Evolutionary conservation across 1,140 invertebrate species (phyloP).

Genomic region (Formica selysi): DNA sequence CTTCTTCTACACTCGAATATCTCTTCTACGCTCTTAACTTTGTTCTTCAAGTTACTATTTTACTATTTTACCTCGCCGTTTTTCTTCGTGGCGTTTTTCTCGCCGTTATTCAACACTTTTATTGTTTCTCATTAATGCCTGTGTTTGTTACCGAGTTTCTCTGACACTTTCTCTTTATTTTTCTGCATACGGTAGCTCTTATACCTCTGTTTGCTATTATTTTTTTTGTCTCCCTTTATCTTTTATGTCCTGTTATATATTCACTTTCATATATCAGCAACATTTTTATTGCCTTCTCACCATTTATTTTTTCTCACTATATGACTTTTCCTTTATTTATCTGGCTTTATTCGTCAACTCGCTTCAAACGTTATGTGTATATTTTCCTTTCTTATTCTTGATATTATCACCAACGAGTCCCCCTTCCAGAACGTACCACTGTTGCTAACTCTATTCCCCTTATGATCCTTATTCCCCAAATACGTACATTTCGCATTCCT

Average conservation of each 20-base stretch:
- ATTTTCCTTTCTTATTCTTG: slow-evolving; percentile 4
- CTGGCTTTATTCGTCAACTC: slow-evolving; percentile 4
- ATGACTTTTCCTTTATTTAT: slow-evolving; percentile 36
- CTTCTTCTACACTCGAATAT: slow-evolving; percentile 40
- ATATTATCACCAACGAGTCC: slow-evolving; percentile 37
- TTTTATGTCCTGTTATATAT: slow-evolving; percentile 13
- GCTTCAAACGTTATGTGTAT: background rate
- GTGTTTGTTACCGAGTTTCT: slow-evolving; percentile 35
- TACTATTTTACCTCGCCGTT: slow-evolving; percentile 37
- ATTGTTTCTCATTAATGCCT: slow-evolving; percentile 50
- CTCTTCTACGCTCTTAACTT: slow-evolving; percentile 38
- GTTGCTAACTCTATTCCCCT: slow-evolving; percentile 7
- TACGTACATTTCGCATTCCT: slow-evolving; percentile 32
- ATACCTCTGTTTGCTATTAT: slow-evolving; percentile 2
- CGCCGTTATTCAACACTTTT: slow-evolving; percentile 45
- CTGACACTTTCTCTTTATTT: slow-evolving; percentile 42
- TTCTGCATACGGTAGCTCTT: slow-evolving; percentile 32
- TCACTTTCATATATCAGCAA: slow-evolving; percentile 28
- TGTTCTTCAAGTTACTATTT: slow-evolving; percentile 50
- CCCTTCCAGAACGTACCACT: background rate
- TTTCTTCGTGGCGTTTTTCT: slow-evolving; percentile 28
- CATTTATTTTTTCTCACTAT: background rate
- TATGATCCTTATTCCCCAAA: background rate
- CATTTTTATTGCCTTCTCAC: slow-evolving; percentile 30
- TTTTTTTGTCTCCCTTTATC: background rate